Conservation (phyloP, 2,113 vertebrate genomes). For the Heteronetta atricapilla region DNA sequence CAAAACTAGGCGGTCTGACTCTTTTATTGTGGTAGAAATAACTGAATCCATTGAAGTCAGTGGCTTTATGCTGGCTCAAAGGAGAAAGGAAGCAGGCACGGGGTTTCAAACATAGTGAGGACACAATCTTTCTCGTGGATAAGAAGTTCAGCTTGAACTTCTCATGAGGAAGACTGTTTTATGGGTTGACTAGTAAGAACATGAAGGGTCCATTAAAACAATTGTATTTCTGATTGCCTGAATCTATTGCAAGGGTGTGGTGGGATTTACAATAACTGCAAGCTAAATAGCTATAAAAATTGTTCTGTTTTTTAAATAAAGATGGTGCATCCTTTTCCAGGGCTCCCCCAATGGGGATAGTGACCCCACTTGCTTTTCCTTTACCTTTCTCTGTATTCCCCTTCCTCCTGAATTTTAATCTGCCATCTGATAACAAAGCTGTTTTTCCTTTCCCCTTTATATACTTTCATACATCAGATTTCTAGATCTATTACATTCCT, state of each 20-base stretch:
- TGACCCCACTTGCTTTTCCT: not conserved
- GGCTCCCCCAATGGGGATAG: not conserved
- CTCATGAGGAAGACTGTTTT: not conserved
- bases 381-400: not conserved
- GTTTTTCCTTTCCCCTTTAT: not conserved
- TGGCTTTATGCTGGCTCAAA: not conserved
- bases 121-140: not conserved
- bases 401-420: not conserved
- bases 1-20: not conserved
- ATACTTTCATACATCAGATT: not conserved
- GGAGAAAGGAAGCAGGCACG: not conserved
- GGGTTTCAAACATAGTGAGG: not conserved
- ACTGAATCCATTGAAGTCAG: not conserved
- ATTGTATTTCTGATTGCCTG: not conserved
- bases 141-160: not conserved
- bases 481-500: not conserved
- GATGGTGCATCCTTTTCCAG: not conserved
- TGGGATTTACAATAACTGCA: not conserved
- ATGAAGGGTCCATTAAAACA: not conserved
- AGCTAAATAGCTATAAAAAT: not conserved
- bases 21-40: not conserved
- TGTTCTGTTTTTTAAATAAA: not conserved
- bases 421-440: not conserved
- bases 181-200: not conserved
- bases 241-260: not conserved